Evolutionary conservation across 2,888 invertebrate species (phyloP).

Genomic region (Lamellibrachia columna): DNA sequence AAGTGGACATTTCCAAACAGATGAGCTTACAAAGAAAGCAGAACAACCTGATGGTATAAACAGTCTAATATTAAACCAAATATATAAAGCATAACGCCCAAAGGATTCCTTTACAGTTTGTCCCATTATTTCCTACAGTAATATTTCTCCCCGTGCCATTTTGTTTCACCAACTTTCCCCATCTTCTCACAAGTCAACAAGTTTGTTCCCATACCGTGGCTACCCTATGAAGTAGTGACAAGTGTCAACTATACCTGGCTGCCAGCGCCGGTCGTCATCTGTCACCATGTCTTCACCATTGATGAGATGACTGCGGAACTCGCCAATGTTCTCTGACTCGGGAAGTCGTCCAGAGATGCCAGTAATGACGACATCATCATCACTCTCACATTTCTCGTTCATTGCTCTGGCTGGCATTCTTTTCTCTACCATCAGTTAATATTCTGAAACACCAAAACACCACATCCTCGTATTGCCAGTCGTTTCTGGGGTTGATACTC

Average conservation of each 20-base stretch:
- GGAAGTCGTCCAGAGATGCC: slow-evolving; percentile 78
- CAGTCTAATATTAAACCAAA: background rate
- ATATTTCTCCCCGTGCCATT: too few relatives aligned
- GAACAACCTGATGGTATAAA: background rate
- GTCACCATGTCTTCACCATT: slow-evolving; percentile 92
- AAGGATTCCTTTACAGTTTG: background rate
- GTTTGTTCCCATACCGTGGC: background rate
- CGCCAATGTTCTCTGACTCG: slow-evolving; percentile 88
- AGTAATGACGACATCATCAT: slow-evolving; percentile 64
- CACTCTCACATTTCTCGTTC: background rate
- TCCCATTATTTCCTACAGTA: background rate
- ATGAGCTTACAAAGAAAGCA: background rate
- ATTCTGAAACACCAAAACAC: background rate
- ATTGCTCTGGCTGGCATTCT: background rate
- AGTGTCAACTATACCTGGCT: slow-evolving; percentile 36
- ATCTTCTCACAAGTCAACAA: background rate
- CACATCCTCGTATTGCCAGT: background rate
- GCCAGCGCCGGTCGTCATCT: slow-evolving; percentile 70
- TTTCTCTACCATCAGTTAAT: background rate
- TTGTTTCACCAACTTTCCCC: too few relatives aligned
- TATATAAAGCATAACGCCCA: background rate
- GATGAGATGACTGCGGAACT: slow-evolving; percentile 90
- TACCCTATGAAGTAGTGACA: background rate
- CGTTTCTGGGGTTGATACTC: background rate
- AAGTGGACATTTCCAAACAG: slow-evolving; percentile 3